A percentile compares a stretch with the other conserved stretches of the same genome.
phyloP scores from a whole-genome alignment of 1,140 invertebrate species.

The Pseudachorutes palmiensis region DNA sequence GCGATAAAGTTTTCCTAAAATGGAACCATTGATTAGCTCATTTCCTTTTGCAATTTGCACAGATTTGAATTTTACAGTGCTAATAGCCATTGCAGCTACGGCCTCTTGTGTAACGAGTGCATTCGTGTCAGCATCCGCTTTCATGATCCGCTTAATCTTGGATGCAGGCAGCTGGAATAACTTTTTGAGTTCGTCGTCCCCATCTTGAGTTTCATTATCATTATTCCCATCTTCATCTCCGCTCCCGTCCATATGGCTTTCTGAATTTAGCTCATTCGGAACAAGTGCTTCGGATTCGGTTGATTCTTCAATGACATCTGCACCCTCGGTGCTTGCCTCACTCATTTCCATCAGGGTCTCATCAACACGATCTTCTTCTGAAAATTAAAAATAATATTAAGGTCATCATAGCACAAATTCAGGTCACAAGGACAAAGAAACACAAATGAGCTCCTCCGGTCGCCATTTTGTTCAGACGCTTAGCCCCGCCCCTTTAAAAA shows the following conservation, averaged over 20 bases:
- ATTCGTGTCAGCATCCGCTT: not conserved
- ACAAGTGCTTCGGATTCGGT: not conserved
- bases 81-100: conserved; percentile 3
- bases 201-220: not conserved
- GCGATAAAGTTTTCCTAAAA: conserved; percentile 11
- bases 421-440: too few relatives aligned
- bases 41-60: not conserved
- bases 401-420: conserved; percentile 23
- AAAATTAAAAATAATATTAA: conserved; percentile 32
- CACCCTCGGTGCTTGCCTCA: not conserved
- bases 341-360: too few relatives aligned
- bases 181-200: not conserved
- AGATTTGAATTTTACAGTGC: not conserved
- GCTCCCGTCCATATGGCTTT: not conserved
- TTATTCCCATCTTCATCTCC: not conserved
- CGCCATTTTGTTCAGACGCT: not conserved
- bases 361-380: too few relatives aligned
- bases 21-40: not conserved
- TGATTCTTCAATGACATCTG: not conserved
- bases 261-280: not conserved
- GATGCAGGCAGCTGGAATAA: conserved; percentile 6
- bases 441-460: not conserved
- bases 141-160: conserved; percentile 8
- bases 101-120: conserved; percentile 1
- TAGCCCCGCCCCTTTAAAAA: not conserved